Conservation (phyloP, 2,113 vertebrate genomes). For the Chionis minor region DNA sequence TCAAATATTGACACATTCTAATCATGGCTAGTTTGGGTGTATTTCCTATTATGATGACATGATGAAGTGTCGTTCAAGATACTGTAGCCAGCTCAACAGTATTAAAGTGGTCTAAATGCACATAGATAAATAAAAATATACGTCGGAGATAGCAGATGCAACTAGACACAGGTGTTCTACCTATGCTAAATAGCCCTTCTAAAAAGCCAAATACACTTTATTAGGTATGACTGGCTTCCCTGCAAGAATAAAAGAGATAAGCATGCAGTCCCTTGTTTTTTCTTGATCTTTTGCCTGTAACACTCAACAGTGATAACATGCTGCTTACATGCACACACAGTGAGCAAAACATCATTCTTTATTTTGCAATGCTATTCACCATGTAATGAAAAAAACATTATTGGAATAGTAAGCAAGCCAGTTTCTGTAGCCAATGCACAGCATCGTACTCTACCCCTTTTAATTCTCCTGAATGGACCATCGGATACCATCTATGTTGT, state of each 20-base stretch:
- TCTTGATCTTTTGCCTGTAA: background rate
- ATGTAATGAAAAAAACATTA: background rate
- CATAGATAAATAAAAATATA: background rate
- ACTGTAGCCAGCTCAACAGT: background rate
- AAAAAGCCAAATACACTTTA: background rate
- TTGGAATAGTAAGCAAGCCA: background rate
- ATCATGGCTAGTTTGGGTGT: fast-evolving
- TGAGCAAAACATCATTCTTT: background rate
- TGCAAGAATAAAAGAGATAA: background rate
- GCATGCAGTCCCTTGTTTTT: background rate
- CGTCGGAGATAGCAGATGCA: background rate
- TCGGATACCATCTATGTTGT: background rate
- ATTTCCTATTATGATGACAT: background rate
- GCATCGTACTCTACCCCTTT: background rate
- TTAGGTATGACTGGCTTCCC: background rate
- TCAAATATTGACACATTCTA: background rate
- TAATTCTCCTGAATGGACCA: background rate
- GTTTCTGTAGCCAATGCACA: background rate
- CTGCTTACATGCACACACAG: background rate
- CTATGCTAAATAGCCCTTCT: background rate
- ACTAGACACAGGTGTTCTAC: background rate
- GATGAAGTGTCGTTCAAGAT: background rate
- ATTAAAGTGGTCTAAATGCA: background rate
- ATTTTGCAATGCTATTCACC: background rate
- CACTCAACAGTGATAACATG: background rate